phyloP scores from a whole-genome alignment of 1,140 invertebrate species.

The Papilio glaucus region DNA sequence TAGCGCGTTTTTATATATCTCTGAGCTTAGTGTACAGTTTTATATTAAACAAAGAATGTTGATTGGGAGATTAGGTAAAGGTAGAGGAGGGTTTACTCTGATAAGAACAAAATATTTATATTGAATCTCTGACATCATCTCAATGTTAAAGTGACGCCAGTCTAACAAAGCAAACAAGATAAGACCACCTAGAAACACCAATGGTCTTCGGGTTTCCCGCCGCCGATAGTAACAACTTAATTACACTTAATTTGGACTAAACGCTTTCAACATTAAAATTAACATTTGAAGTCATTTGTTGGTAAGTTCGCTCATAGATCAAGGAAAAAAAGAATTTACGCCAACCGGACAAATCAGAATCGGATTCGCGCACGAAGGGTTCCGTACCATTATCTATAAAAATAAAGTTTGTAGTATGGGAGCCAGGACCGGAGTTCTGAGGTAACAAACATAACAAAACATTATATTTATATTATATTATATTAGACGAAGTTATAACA shows the following conservation, averaged over 20 bases:
- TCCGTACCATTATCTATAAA: too few relatives aligned
- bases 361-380: too few relatives aligned
- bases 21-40: too few relatives aligned
- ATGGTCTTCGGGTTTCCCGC: neutral
- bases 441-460: too few relatives aligned
- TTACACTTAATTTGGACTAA: neutral
- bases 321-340: too few relatives aligned
- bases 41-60: too few relatives aligned
- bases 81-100: neutral
- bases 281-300: neutral
- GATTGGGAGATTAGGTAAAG: neutral
- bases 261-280: neutral
- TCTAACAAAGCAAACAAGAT: neutral
- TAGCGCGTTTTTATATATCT: too few relatives aligned
- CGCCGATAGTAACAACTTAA: too few relatives aligned
- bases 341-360: too few relatives aligned
- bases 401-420: too few relatives aligned
- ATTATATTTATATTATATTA: too few relatives aligned
- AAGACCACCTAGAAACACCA: neutral
- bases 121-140: neutral
- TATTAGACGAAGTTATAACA: neutral
- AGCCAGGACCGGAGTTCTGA: too few relatives aligned
- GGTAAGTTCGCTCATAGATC: neutral
- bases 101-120: conserved; percentile 14
- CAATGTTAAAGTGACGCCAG: neutral